phyloP scores from a whole-genome alignment of 2,797 vertebrate species.

The Chloroceryle inda region DNA sequence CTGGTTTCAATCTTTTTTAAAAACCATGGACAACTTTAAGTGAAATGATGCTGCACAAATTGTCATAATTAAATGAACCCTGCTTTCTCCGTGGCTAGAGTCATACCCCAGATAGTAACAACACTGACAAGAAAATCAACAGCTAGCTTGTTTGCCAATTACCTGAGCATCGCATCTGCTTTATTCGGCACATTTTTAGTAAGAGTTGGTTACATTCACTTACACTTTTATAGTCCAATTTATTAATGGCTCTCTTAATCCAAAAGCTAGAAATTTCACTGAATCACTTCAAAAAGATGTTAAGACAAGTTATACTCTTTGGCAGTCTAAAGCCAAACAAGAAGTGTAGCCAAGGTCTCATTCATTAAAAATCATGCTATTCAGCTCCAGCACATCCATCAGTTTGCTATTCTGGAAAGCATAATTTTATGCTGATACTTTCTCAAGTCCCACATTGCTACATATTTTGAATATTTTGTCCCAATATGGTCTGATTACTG shows the following conservation, averaged over 20 bases:
- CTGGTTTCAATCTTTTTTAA: constrained; percentile 39
- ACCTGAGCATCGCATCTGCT: neutral
- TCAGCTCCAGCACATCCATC: neutral
- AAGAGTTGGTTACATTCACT: neutral
- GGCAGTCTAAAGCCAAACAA: constrained; percentile 3
- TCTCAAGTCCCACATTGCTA: neutral
- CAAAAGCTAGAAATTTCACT: constrained; percentile 52
- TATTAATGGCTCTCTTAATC: constrained; percentile 53
- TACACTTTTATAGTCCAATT: constrained; percentile 12
- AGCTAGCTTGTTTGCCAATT: constrained; percentile 20
- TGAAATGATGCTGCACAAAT: constrained; percentile 19
- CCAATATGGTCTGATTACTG: constrained; percentile 52
- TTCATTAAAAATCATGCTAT: neutral
- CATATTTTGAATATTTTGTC: constrained; percentile 47
- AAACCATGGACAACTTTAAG: constrained; percentile 38
- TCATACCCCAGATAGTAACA: constrained; percentile 38
- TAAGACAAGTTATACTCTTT: constrained; percentile 30
- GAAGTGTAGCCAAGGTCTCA: neutral
- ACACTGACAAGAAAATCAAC: constrained; percentile 50
- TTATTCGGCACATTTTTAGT: constrained; percentile 48
- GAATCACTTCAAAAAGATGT: constrained; percentile 44
- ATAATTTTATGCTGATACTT: neutral
- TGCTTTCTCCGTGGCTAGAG: constrained; percentile 57
- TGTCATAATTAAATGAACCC: constrained; percentile 64
- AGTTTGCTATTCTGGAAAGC: neutral